Conservation (phyloP, 1,140 invertebrate species). For the Drosophila aff. region DNA sequence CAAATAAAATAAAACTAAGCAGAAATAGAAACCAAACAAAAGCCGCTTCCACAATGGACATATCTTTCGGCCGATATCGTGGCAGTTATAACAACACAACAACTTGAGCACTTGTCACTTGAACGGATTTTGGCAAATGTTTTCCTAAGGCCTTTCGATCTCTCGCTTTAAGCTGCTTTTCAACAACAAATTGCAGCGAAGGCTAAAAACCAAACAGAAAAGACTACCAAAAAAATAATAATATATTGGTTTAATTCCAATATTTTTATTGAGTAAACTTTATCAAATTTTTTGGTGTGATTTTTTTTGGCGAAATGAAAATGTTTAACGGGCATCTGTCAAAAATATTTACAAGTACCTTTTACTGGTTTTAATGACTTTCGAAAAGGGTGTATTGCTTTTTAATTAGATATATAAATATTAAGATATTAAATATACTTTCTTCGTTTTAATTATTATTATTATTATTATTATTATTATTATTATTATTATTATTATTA, state of each 20-base stretch:
- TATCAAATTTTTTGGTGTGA: conserved; percentile 10
- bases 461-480: not conserved
- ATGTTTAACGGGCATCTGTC: not conserved
- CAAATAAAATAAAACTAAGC: conserved; percentile 12
- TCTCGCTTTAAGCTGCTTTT: conserved; percentile 67
- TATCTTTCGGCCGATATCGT: conserved; percentile 47
- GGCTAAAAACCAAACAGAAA: conserved; percentile 24
- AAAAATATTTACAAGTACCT: conserved; percentile 13
- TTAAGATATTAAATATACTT: not conserved
- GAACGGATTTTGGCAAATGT: conserved; percentile 71
- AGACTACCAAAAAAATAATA: conserved; percentile 24
- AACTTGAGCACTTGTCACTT: conserved; percentile 69
- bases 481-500: not conserved
- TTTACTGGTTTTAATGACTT: conserved; percentile 4
- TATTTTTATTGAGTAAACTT: conserved; percentile 31
- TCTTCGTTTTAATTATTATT: not conserved
- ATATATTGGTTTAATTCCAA: conserved; percentile 23
- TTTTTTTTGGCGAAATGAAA: not conserved
- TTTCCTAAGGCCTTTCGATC: conserved; percentile 75
- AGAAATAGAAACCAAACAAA: conserved; percentile 46
- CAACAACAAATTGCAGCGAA: conserved; percentile 44
- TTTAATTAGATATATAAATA: conserved; percentile 17
- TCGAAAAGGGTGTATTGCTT: not conserved
- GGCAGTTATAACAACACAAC: conserved; percentile 51
- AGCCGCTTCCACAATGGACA: conserved; percentile 52